phyloP scores from a whole-genome alignment of 2,113 vertebrate genomes.

The Charina bottae region DNA sequence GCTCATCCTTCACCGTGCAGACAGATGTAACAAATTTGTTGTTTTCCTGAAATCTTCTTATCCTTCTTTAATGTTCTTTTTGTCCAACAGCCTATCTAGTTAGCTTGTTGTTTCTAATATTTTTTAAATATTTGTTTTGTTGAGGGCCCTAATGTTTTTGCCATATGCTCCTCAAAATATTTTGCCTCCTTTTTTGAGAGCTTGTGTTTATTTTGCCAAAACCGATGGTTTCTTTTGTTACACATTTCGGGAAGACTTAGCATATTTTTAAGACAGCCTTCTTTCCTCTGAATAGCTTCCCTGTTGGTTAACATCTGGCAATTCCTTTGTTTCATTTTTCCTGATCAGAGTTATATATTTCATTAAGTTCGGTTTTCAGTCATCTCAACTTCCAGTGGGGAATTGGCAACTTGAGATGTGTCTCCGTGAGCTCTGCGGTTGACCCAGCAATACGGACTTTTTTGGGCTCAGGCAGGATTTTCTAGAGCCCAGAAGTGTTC shows the following conservation, averaged over 20 bases:
- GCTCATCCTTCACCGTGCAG: neutral
- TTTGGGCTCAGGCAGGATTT: no score
- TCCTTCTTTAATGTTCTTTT: neutral
- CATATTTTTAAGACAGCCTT: neutral
- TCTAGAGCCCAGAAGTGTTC: no score
- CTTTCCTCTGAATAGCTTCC: neutral
- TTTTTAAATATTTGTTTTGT: neutral
- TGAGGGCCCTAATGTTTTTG: neutral
- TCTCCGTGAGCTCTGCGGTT: no score
- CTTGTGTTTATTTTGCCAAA: neutral
- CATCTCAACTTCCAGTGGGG: neutral
- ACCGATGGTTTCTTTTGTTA: neutral
- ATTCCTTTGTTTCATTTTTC: neutral
- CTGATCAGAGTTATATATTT: neutral
- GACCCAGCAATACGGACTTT: no score
- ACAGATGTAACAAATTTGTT: neutral
- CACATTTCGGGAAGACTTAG: neutral
- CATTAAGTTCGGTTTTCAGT: neutral
- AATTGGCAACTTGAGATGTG: no score
- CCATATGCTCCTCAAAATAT: neutral
- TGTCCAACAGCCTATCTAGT: neutral
- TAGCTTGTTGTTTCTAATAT: neutral
- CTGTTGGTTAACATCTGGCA: neutral
- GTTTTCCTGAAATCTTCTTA: neutral
- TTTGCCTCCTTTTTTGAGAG: neutral